Percentiles rank a stretch among this genome's conserved stretches.
phyloP scores from a whole-genome alignment of 2,113 vertebrate genomes.

The Eidolon helvum region DNA sequence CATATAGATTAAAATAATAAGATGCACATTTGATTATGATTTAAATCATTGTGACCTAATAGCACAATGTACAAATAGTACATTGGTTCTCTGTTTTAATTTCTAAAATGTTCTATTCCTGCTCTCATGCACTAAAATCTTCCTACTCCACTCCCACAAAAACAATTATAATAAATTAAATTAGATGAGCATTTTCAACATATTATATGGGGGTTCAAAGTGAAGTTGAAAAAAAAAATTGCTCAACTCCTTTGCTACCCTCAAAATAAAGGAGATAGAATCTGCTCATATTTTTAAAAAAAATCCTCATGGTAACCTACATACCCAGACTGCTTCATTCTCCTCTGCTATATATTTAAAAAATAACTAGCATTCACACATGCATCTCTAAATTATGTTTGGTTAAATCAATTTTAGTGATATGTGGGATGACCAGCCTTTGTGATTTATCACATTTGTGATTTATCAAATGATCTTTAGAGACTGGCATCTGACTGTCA shows the following conservation, averaged over 20 bases:
- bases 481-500: slow-evolving; percentile 3
- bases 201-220: not conserved
- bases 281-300: not conserved
- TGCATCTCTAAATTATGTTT: not conserved
- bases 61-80: not conserved
- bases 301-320: not conserved
- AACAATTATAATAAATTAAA: not conserved
- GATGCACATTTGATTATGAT: not conserved
- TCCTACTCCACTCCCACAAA: not conserved
- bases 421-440: not conserved
- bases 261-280: not conserved
- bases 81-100: not conserved
- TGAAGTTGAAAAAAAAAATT: not conserved
- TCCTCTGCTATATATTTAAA: not conserved
- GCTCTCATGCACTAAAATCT: not conserved
- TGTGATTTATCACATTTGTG: not conserved
- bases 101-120: not conserved
- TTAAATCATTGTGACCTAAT: not conserved
- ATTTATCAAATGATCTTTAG: not conserved
- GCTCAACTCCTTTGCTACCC: not conserved
- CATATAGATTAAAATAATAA: not conserved
- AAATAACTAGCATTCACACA: not conserved
- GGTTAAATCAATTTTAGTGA: not conserved
- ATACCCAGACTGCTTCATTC: not conserved
- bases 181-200: not conserved